Evolutionary conservation across 2,888 invertebrate genomes (phyloP).

Genomic region (Apotomis betuletana): DNA sequence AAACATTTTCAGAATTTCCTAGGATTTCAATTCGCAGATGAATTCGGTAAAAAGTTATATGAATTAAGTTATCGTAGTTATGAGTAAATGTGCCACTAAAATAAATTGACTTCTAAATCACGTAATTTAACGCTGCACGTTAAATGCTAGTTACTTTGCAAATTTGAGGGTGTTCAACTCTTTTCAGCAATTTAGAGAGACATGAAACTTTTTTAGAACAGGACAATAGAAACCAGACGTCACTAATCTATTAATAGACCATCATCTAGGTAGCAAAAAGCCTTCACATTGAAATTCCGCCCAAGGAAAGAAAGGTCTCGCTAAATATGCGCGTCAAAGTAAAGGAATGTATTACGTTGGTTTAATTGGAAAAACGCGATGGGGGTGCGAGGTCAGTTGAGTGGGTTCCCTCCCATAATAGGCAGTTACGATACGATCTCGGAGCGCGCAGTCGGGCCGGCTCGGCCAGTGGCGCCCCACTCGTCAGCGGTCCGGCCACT

Average conservation of each 20-base stretch:
- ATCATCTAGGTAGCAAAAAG: constrained; percentile 32
- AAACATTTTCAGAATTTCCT: no score
- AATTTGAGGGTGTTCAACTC: not conserved
- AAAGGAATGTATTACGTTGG: constrained; percentile 71
- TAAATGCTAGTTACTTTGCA: not conserved
- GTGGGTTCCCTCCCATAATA: constrained; percentile 77
- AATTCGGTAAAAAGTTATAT: no score
- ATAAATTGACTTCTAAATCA: no score
- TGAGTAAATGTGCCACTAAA: no score
- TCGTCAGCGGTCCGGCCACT: constrained; percentile 5
- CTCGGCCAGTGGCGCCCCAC: constrained; percentile 53
- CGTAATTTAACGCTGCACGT: no score
- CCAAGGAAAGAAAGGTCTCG: constrained; percentile 53
- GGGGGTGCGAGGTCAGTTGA: constrained; percentile 82
- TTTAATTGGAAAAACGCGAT: constrained; percentile 82
- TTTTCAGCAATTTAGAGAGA: not conserved
- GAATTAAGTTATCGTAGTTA: no score
- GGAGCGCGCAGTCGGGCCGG: constrained; percentile 41
- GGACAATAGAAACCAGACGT: constrained; percentile 9
- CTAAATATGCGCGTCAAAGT: constrained; percentile 72
- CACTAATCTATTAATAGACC: constrained; percentile 25
- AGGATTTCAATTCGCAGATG: no score
- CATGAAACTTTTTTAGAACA: not conserved
- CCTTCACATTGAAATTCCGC: constrained; percentile 47
- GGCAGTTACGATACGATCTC: constrained; percentile 78